A percentile compares a stretch with the other conserved stretches of the same genome.
These are phyloP conservation scores for Pristionchus japonicus DNA, from an alignment of 2,888 invertebrate genomes.

Conservation along the genomic window DNA sequence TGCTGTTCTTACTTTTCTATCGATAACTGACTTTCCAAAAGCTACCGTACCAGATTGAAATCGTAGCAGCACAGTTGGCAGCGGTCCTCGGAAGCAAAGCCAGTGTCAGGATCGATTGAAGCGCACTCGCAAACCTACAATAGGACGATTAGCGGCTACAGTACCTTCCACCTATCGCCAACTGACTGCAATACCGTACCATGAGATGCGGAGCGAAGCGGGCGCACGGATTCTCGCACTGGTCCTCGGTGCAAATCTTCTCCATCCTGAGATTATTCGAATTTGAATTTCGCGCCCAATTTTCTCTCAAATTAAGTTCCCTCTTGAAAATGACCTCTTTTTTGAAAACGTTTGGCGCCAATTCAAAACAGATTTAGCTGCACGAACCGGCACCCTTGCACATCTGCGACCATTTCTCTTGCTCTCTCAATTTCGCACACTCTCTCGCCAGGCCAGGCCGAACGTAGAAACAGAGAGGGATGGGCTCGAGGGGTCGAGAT, in stretches of 20 bases:
- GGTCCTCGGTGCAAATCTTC: slow-evolving; percentile 74
- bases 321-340: not conserved
- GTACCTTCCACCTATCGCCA: not conserved
- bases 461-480: not conserved
- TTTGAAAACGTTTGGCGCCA: not conserved
- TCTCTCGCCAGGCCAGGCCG: not conserved
- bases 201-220: slow-evolving; percentile 72
- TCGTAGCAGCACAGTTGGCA: slow-evolving; percentile 75
- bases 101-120: slow-evolving; percentile 74
- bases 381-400: not conserved
- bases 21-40: not conserved
- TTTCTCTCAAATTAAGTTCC: not conserved
- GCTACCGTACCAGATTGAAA: slow-evolving; percentile 67
- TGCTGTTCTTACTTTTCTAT: not conserved
- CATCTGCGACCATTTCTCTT: slow-evolving; percentile 2
- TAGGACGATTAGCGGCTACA: not conserved
- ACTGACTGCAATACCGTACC: slow-evolving; percentile 54
- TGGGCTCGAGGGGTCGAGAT: not conserved
- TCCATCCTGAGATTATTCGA: slow-evolving; percentile 63
- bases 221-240: slow-evolving; percentile 75
- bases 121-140: slow-evolving; percentile 70
- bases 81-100: slow-evolving; percentile 74
- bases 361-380: not conserved
- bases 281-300: slow-evolving; percentile 10
- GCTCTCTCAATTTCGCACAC: not conserved